Evolutionary conservation across 92 coral and sea anemone genomes (phyloP), one percentile per base, ranked within the genome.

Genomic region (Plumapathes pennacea): DNA sequence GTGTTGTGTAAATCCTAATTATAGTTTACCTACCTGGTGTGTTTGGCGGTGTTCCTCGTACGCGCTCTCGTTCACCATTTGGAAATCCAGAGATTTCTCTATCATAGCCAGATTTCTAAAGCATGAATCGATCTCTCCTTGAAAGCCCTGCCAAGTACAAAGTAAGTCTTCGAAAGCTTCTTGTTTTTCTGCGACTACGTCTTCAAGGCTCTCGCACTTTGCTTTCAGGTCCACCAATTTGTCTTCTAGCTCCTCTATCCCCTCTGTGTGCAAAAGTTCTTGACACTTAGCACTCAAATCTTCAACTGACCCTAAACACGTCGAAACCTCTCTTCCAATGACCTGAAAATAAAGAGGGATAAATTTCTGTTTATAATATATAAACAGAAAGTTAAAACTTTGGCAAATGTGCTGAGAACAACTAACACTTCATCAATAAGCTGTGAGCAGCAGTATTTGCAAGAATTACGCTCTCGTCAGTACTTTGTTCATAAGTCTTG

Each of bases 81-180:
- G 89, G 30, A 87, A 66, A 50, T 87, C 96, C 54, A 87, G 49
- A 1, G 96, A 87, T 32, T 71, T 82, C 32, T 87, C 80, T 57
- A 87, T 78, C 66, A 87, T 67, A 25, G 67, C 83, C 15, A 87
- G 83, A 57, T 78, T 87, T 26, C 71, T 82, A 56, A 82, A 66
- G 39, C 96, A 82, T 20, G 86, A 53, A 48, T 87, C 86, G 21
- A 87, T 62, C 23, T 87, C 90, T 2, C 72, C 84, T 45, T 81
- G 84, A 34, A 77, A 68, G 30, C 80, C 97, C 81, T 91, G 89
- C 90, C 90, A 90, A 34, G 53, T 86, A 88, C 90, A 86, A 42
- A 77, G 71, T 9, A 73, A 63, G 41, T 88, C 95, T 36, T 91
- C 96, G 19, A 75, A 83, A 53, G 83, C 90, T 43, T 80, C 84